A percentile compares a stretch with the other conserved stretches of the same genome.
Conservation (phyloP, 2,113 vertebrate species). For the Rattus rattus region DNA sequence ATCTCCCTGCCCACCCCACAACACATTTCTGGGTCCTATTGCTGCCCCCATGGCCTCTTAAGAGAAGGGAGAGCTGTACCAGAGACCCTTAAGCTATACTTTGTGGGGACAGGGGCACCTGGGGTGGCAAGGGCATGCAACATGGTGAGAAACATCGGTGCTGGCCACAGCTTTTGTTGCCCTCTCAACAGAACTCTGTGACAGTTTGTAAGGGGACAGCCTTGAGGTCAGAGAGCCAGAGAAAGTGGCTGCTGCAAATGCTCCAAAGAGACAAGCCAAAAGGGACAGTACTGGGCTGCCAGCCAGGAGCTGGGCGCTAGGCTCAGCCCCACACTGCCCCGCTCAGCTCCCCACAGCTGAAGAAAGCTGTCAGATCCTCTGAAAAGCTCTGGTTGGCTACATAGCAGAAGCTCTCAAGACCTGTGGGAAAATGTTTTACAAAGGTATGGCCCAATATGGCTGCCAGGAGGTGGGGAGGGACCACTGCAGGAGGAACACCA, state of each 20-base stretch:
- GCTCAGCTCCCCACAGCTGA: not conserved
- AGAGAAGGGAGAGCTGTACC: not conserved
- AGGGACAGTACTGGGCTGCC: not conserved
- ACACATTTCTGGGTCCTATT: not conserved
- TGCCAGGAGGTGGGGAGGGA: not conserved
- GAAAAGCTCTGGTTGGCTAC: not conserved
- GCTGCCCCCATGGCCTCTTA: not conserved
- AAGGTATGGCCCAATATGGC: not conserved
- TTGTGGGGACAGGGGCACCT: not conserved
- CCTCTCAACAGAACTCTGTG: not conserved
- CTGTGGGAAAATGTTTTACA: not conserved
- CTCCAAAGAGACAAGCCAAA: rapidly evolving
- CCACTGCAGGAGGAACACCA: not conserved
- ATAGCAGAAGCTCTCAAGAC: not conserved
- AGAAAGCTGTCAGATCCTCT: not conserved
- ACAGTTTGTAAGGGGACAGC: not conserved
- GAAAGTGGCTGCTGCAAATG: not conserved
- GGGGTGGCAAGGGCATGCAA: not conserved
- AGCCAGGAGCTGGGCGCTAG: not conserved
- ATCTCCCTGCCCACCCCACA: not conserved
- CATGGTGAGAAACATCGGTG: not conserved
- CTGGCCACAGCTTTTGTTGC: not conserved
- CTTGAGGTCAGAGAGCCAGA: not conserved
- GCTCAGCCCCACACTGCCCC: not conserved
- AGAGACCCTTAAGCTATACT: not conserved